Percentiles rank a stretch among this genome's conserved stretches.
phyloP scores from a whole-genome alignment of 2,113 vertebrate species.

The Prunella himalayana region DNA sequence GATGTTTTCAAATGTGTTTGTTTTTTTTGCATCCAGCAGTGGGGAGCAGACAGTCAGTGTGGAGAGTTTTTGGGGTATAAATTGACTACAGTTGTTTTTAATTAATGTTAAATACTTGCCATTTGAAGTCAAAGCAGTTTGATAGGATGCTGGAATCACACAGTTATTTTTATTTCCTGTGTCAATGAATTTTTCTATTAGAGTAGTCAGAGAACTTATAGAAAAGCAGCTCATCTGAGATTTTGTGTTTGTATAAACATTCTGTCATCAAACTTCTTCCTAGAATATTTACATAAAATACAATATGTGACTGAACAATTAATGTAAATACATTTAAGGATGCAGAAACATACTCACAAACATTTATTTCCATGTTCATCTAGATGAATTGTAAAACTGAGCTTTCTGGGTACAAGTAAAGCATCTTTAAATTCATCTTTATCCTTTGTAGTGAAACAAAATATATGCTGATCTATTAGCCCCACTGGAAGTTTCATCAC shows the following conservation, averaged over 20 bases:
- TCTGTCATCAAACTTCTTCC: background rate
- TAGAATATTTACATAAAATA: background rate
- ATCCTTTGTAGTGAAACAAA: background rate
- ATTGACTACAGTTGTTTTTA: background rate
- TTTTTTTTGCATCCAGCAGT: background rate
- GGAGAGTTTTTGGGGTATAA: background rate
- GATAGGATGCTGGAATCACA: background rate
- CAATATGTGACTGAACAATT: background rate
- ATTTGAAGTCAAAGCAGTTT: background rate
- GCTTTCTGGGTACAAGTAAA: background rate
- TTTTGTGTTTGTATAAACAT: background rate
- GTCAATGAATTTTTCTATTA: background rate
- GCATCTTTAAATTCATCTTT: background rate
- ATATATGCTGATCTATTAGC: background rate
- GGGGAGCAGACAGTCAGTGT: background rate
- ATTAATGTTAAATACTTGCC: background rate
- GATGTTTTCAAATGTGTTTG: background rate
- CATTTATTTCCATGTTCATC: background rate
- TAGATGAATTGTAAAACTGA: background rate
- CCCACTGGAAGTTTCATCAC: background rate
- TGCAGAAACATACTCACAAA: background rate
- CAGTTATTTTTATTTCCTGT: background rate
- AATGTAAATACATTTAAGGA: background rate
- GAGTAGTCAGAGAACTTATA: background rate
- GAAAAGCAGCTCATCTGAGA: background rate